Base-by-base conservation (phyloP, 1,140 invertebrate species). In the Drosophila obscura region DNA sequence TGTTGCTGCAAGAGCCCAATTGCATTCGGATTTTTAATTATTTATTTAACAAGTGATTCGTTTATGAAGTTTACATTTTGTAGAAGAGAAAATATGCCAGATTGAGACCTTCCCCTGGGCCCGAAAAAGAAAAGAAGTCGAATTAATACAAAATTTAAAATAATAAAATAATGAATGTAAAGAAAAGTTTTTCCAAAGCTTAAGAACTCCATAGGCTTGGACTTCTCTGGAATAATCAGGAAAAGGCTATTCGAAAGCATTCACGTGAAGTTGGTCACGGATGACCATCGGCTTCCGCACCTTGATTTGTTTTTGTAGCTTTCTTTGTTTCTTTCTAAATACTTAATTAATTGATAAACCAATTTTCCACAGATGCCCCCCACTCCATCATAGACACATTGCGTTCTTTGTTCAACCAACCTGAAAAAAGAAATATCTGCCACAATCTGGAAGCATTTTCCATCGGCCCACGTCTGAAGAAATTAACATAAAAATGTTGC, bases 1-100 rank as follows among this genome's bases (percentile, higher is more conserved):
- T 55, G 65, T 64, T 73, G 60, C 53, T 41, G 62, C 26, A 73
- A 35, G 24, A 65, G 43, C 56, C 39, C 64, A 68, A 61, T 35
- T 83, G 76, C 76, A 85, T 74, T 85, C 81, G 71, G 71, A 13
- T 74, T 73, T 80, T 85, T 84, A 85, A 85, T 85, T 85, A 85
- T 85, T 68, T 82, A 85, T 85, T 80, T 77, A 73, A 77, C 77
- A 77, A 64, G 77, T 71, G 51, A 80, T 80, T 74, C 69, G 64
- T 71, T 61, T 39, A 39, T 39, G 22, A 44, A 16, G 51, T 39
- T 45, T 51, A 35, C 24, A 64, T n/a, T 16, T 51, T 59, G 15
- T 55, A 13, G 4, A 39, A 35, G 31, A 35, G 9, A 35, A 35
- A 4, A 35, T 19, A 9, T 35, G 8, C 1, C 1, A 19, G 19